Evolutionary conservation across 2,113 vertebrate species (phyloP).

Genomic region (Sterna hirundo): DNA sequence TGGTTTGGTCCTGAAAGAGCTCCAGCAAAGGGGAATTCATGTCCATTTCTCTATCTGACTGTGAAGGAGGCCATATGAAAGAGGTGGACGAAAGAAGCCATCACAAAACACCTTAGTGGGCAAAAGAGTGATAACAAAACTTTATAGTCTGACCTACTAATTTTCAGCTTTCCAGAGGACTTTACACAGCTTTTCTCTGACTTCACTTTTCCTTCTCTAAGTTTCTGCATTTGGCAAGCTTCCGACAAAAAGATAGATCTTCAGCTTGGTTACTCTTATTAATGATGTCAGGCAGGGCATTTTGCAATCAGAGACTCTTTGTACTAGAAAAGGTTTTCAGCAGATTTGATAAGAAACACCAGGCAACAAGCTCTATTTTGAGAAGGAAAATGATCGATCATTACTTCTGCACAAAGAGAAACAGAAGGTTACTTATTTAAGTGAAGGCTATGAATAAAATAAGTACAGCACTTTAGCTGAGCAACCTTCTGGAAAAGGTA

Average conservation of each 20-base stretch:
- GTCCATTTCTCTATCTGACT: not conserved
- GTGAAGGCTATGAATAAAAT: constrained; percentile 1
- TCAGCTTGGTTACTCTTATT: constrained; percentile 6
- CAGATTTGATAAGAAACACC: constrained; percentile 4
- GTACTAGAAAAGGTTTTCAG: not conserved
- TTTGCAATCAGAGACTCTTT: not conserved
- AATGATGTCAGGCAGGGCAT: not conserved
- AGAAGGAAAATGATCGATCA: constrained; percentile 10
- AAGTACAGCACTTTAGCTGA: not conserved
- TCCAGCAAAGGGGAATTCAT: not conserved
- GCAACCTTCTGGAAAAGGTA: not conserved
- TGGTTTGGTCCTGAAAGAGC: not conserved
- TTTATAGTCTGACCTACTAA: not conserved
- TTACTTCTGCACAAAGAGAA: constrained; percentile 15
- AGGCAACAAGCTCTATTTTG: constrained; percentile 4
- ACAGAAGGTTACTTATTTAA: constrained; percentile 8
- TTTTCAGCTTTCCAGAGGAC: not conserved
- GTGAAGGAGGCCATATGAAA: not conserved
- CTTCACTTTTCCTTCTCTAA: not conserved
- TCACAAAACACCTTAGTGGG: not conserved
- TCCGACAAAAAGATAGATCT: not conserved
- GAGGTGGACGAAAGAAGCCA: not conserved
- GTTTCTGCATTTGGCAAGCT: not conserved
- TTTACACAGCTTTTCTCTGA: not conserved
- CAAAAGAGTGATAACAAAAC: not conserved